Conservation (phyloP, 2,113 vertebrate species). For the Gallinago undulata region DNA sequence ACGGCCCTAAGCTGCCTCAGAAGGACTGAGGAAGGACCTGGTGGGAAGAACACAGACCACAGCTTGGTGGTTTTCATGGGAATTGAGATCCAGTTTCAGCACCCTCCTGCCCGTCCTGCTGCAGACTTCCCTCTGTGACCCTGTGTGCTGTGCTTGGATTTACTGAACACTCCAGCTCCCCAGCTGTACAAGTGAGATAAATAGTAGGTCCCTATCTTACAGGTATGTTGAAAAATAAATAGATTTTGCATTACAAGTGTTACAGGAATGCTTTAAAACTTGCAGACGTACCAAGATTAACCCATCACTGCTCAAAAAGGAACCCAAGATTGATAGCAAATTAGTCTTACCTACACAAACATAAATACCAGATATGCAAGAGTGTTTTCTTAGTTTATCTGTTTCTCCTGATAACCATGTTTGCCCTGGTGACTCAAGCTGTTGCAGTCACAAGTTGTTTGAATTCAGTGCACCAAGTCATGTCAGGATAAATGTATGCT, state of each 20-base stretch:
- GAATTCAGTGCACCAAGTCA: background rate
- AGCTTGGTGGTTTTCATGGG: background rate
- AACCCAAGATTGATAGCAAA: background rate
- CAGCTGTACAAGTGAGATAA: background rate
- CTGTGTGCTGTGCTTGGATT: background rate
- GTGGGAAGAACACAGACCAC: background rate
- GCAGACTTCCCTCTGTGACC: background rate
- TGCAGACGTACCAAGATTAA: background rate
- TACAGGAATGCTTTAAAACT: background rate
- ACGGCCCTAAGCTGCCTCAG: background rate
- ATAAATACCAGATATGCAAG: background rate
- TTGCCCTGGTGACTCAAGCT: background rate
- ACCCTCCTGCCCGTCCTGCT: background rate
- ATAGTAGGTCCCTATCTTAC: background rate
- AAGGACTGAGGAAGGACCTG: background rate
- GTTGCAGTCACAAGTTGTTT: background rate
- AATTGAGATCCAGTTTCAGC: background rate
- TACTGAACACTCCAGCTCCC: background rate
- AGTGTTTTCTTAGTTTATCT: slow-evolving; percentile 11
- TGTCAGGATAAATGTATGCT: background rate
- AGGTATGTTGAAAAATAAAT: background rate
- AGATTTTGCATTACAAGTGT: background rate
- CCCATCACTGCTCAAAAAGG: background rate
- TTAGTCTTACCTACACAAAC: background rate
- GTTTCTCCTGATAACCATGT: slow-evolving; percentile 18